A percentile compares a stretch with the other conserved stretches of the same genome.
Conservation (phyloP, 2,113 vertebrate genomes). For the Narcine bancroftii region DNA sequence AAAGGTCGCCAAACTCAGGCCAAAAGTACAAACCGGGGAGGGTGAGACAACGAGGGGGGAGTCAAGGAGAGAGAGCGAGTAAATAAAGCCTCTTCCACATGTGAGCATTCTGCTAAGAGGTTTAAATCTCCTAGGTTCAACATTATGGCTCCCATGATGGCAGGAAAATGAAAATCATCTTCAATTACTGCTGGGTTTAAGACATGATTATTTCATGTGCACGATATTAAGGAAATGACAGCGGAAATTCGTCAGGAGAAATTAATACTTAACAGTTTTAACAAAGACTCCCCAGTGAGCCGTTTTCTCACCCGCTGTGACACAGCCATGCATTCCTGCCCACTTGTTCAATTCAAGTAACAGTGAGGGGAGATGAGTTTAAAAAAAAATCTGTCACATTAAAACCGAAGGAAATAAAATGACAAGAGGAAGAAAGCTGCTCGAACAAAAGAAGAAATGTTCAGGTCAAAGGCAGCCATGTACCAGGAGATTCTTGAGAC, state of each 20-base stretch:
- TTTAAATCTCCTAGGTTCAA: slow-evolving; percentile 49
- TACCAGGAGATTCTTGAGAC: not conserved
- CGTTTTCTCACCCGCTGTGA: slow-evolving; percentile 48
- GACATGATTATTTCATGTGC: slow-evolving; percentile 64
- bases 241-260: slow-evolving; percentile 58
- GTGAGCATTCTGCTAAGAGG: slow-evolving; percentile 46
- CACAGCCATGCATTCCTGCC: slow-evolving; percentile 50
- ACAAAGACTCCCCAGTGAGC: slow-evolving; percentile 51
- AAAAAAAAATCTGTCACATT: slow-evolving; percentile 27
- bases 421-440: not conserved
- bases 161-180: slow-evolving; percentile 58
- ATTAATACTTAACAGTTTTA: slow-evolving; percentile 62
- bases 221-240: slow-evolving; percentile 59
- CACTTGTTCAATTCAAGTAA: slow-evolving; percentile 40
- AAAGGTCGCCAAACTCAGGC: not conserved
- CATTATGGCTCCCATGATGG: slow-evolving; percentile 54
- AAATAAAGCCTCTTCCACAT: not conserved
- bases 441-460: slow-evolving; percentile 12
- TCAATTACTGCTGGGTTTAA: slow-evolving; percentile 56
- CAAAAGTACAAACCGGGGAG: not conserved
- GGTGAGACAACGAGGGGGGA: not conserved
- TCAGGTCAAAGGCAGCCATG: slow-evolving; percentile 2
- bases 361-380: slow-evolving; percentile 40
- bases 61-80: not conserved
- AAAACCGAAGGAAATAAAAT: not conserved